A percentile compares a stretch with the other conserved stretches of the same genome.
Evolutionary conservation across 92 coral and sea anemone species (phyloP).

Genomic region (Paragorgia papillata): DNA sequence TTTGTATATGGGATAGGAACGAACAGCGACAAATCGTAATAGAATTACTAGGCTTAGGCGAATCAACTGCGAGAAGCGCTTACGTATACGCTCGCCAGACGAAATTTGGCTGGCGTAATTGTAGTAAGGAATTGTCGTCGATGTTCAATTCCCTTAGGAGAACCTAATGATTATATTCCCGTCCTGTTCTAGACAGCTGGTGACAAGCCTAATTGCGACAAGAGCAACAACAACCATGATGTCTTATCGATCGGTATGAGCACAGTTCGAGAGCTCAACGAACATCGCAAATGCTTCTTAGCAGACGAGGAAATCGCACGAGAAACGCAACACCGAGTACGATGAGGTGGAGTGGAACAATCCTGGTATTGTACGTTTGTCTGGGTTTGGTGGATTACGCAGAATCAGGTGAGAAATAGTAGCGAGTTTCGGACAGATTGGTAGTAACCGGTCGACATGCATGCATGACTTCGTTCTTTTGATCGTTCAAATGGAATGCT

Average conservation of each 20-base stretch:
- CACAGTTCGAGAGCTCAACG: neutral
- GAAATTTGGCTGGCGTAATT: no score
- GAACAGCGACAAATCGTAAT: neutral
- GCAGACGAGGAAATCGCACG: no score
- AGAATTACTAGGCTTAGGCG: neutral
- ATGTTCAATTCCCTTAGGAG: no score
- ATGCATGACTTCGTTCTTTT: neutral
- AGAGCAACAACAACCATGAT: neutral
- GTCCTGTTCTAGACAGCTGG: neutral
- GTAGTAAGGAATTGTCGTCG: no score
- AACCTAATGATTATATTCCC: neutral
- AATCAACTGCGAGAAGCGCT: neutral
- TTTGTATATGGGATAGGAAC: neutral
- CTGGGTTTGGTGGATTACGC: neutral
- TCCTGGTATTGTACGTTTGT: neutral
- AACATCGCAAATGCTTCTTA: no score
- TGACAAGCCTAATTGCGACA: neutral
- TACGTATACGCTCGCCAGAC: no score
- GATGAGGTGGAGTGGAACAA: no score
- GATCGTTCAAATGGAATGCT: constrained; percentile 20
- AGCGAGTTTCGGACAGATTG: neutral
- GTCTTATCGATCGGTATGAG: neutral
- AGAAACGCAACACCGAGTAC: no score
- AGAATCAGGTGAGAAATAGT: neutral
- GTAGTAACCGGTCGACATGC: neutral